A percentile compares a stretch with the other conserved stretches of the same genome.
These are phyloP conservation scores for Silurus glanis DNA, from an alignment of 2,113 vertebrate species.

Conservation along the genomic window DNA sequence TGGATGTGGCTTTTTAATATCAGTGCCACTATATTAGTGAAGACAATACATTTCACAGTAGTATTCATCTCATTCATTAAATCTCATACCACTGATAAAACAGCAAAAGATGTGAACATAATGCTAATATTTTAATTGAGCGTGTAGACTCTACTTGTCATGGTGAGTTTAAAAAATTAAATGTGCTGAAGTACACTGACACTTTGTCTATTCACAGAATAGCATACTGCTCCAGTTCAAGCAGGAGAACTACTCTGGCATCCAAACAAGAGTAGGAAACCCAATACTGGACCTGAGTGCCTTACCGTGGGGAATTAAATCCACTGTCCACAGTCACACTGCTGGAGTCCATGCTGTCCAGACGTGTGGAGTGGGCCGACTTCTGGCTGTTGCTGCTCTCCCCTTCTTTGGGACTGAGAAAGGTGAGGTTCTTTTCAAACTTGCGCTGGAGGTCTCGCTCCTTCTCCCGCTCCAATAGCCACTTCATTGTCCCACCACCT, in stretches of 20 bases:
- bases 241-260: conserved; percentile 43
- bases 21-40: conserved; percentile 33
- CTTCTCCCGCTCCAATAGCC: conserved; percentile 93
- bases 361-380: conserved; percentile 90
- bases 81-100: conserved; percentile 23
- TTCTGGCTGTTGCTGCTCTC: conserved; percentile 85
- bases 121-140: conserved; percentile 25
- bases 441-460: conserved; percentile 93
- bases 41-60: conserved; percentile 26
- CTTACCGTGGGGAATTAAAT: conserved; percentile 99
- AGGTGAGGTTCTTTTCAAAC: conserved; percentile 95
- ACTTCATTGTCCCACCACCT: conserved; percentile 92
- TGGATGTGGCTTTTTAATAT: conserved; percentile 18
- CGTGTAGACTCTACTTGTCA: conserved; percentile 22
- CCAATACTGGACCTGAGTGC: conserved; percentile 51
- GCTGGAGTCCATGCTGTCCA: conserved; percentile 99
- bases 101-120: conserved; percentile 23
- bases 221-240: conserved; percentile 44
- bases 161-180: conserved; percentile 2
- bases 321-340: conserved; percentile 98
- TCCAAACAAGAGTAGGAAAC: conserved; percentile 44
- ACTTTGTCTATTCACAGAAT: conserved; percentile 57
- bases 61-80: conserved; percentile 39
- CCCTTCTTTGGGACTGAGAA: conserved; percentile 85
- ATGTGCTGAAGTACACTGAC: conserved; percentile 38